Percentiles rank a stretch among this genome's conserved stretches.
Conservation (phyloP, 1,140 invertebrate genomes). For the Zaprionus camerounensis region DNA sequence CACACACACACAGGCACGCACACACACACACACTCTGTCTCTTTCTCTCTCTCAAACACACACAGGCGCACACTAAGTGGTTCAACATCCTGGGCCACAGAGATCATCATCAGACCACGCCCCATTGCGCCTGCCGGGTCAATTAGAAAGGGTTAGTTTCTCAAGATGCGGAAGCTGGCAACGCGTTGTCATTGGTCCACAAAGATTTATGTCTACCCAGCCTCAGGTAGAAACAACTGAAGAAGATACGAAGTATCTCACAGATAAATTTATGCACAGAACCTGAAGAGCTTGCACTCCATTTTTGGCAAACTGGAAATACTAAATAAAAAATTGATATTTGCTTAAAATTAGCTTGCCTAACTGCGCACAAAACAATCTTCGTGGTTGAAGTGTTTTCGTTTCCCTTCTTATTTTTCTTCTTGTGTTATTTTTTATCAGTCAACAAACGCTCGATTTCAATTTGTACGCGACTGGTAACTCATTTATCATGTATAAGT, state of each 20-base stretch:
- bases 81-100: slow-evolving; percentile 38
- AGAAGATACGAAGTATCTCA: not conserved
- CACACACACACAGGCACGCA: not conserved
- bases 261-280: slow-evolving; percentile 38
- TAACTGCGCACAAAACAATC: slow-evolving; percentile 35
- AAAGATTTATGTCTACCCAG: slow-evolving; percentile 30
- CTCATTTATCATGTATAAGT: slow-evolving; percentile 62
- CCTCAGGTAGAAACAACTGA: not conserved
- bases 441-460: slow-evolving; percentile 42
- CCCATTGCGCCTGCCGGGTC: slow-evolving; percentile 31
- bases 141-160: slow-evolving; percentile 60
- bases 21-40: not conserved
- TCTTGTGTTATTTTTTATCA: slow-evolving; percentile 55
- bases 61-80: slow-evolving; percentile 29
- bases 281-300: slow-evolving; percentile 45
- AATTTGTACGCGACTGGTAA: slow-evolving; percentile 51
- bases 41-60: not conserved
- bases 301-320: slow-evolving; percentile 66
- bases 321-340: slow-evolving; percentile 12
- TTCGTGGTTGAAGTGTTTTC: not conserved
- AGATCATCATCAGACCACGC: slow-evolving; percentile 65
- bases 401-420: slow-evolving; percentile 38
- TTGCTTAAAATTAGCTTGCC: slow-evolving; percentile 10
- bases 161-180: slow-evolving; percentile 34
- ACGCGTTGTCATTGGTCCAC: slow-evolving; percentile 59